Base-by-base conservation (phyloP, 2,113 vertebrate genomes). In the Archilochus colubris region DNA sequence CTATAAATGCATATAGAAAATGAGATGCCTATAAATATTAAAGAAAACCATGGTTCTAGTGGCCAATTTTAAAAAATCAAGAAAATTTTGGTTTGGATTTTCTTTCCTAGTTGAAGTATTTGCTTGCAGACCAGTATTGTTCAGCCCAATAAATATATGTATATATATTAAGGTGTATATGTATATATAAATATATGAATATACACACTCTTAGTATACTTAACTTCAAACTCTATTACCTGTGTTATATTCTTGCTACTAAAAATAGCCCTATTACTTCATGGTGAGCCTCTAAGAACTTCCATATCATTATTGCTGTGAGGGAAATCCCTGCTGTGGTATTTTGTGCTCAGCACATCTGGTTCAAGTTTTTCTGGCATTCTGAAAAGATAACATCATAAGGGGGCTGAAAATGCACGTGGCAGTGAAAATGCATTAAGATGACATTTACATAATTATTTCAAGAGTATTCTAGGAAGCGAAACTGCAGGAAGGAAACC, bases 391-490 rank as follows among this genome's bases (percentile, higher is more conserved):
- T 81, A 96, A 91, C 90, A 81, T 88, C 89, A 62, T 78, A 94
- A 94, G 81, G 72, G n/a, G 62, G n/a, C 64, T 93, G 61, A 43
- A 95, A 94, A 88, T 74, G 93, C 63, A 79, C 10, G 4, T 94
- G 58, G 61, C 22, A 10, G 58, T 75, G 83, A 88, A 97, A 97
- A 94, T 67, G 66, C 94, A 89, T 92, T 94, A 73, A 91, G 86
- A 84, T 80, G 91, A 91, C 82, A 96, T 81, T 95, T 97, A 86
- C 93, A 88, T 95, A 86, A 95, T 95, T 96, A 97, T 95, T 96
- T 96, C 82, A 96, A 97, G 90, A 82, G 82, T 78, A 38, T 90
- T 93, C 88, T 86, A 27, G 43, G 87, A 95, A 91, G 72, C 53
- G 61, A 88, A 95, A 82, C 91, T 91, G 89, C 94, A 94, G 93